Conservation (phyloP, 2,797 vertebrate species). For the Cynopterus sphinx region DNA sequence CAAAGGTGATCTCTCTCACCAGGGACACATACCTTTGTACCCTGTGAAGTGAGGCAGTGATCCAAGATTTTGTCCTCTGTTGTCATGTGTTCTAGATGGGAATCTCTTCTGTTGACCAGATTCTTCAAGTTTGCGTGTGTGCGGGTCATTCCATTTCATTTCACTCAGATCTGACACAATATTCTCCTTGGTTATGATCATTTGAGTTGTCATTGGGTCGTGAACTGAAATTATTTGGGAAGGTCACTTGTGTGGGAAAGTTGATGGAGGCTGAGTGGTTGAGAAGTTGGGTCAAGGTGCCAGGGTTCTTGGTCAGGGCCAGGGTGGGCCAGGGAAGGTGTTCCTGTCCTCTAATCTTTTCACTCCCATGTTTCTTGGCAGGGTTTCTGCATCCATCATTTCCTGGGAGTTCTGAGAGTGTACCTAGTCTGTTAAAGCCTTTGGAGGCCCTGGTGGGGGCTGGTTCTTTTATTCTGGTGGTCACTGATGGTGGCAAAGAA, state of each 20-base stretch:
- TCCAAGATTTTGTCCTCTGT: neutral
- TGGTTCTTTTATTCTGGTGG: neutral
- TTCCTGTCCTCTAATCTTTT: neutral
- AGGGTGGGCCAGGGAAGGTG: neutral
- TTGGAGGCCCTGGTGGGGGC: no score
- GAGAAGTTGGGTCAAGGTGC: no score
- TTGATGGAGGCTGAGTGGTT: neutral
- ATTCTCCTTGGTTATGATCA: neutral
- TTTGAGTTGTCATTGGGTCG: neutral
- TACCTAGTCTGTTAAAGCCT: neutral
- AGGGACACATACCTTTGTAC: neutral
- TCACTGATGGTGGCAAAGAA: neutral
- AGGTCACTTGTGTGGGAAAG: neutral
- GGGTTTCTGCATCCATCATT: neutral
- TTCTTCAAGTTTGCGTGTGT: neutral
- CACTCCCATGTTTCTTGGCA: neutral
- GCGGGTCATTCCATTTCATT: no score
- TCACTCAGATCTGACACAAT: neutral
- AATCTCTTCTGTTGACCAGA: neutral
- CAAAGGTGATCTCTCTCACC: neutral
- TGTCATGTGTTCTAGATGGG: neutral
- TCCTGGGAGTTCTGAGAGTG: neutral
- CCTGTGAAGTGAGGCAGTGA: fast-evolving
- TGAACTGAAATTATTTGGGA: no score
- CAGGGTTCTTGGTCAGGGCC: neutral